A percentile compares a stretch with the other conserved stretches of the same genome.
phyloP scores from a whole-genome alignment of 1,140 invertebrate genomes.

The Zaprionus vittiger region DNA sequence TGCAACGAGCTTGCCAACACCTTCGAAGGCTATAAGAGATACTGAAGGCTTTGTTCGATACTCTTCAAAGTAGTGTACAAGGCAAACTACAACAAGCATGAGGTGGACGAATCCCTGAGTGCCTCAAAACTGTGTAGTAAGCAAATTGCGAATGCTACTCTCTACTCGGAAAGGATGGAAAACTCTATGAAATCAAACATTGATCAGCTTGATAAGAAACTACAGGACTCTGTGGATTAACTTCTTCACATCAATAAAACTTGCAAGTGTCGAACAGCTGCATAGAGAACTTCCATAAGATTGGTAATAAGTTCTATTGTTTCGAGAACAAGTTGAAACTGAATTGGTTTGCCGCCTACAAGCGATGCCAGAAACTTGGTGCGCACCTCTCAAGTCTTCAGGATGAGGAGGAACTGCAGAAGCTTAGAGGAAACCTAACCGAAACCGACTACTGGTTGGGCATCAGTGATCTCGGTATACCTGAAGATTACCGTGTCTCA shows the following conservation, averaged over 20 bases:
- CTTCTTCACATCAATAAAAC: neutral
- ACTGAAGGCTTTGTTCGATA: neutral
- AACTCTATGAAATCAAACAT: neutral
- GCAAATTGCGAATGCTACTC: neutral
- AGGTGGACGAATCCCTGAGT: neutral
- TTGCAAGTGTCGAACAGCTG: neutral
- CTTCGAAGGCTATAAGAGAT: neutral
- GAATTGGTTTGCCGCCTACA: neutral
- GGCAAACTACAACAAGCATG: neutral
- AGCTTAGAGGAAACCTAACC: neutral
- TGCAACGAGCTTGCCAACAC: neutral
- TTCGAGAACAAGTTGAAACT: neutral
- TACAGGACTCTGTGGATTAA: neutral
- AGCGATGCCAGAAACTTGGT: neutral
- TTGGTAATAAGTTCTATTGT: neutral
- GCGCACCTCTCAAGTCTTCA: neutral
- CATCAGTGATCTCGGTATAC: neutral
- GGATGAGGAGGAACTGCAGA: neutral
- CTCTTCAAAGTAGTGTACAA: neutral
- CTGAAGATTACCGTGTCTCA: neutral
- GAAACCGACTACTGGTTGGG: constrained; percentile 1
- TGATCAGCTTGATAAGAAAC: neutral
- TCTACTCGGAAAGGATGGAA: neutral
- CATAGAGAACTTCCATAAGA: neutral
- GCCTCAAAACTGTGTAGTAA: neutral